Evolutionary conservation across 53 echinoderm and acorn worm species (phyloP).

Genomic region (Luidia sarsii): DNA sequence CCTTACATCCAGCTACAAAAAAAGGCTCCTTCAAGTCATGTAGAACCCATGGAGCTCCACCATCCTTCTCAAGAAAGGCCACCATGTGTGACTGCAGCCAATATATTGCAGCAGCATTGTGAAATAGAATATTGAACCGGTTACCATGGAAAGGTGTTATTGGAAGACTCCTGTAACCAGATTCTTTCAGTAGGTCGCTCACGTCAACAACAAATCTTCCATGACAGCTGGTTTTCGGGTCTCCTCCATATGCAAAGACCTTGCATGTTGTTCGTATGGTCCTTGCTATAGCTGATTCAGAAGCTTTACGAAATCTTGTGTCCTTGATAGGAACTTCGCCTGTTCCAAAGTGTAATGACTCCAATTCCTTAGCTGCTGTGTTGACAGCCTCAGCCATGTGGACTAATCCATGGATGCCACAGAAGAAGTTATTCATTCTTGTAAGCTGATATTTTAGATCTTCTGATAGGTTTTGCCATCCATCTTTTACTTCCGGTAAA

Average conservation of each 20-base stretch:
- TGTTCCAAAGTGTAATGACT: slow-evolving; percentile 41
- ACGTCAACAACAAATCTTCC: slow-evolving; percentile 35
- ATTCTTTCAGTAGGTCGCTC: slow-evolving; percentile 15
- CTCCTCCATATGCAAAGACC: slow-evolving; percentile 60
- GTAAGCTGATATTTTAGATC: slow-evolving; percentile 36
- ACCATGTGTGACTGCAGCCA: slow-evolving; percentile 47
- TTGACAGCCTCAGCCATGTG: slow-evolving; percentile 60
- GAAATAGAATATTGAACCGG: slow-evolving; percentile 61
- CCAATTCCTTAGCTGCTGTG: slow-evolving; percentile 40
- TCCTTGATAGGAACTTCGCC: slow-evolving; percentile 51
- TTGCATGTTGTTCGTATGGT: slow-evolving; percentile 61
- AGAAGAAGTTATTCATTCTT: slow-evolving; percentile 60
- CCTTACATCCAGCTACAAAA: slow-evolving; percentile 59
- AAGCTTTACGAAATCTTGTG: slow-evolving; percentile 34
- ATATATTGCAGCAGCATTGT: slow-evolving; percentile 57
- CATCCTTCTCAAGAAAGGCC: slow-evolving; percentile 53
- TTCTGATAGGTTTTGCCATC: slow-evolving; percentile 17
- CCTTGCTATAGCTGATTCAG: slow-evolving; percentile 40
- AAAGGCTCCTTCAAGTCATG: slow-evolving; percentile 54
- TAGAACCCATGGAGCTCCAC: slow-evolving; percentile 42
- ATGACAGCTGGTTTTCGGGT: slow-evolving; percentile 55
- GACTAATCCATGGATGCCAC: slow-evolving; percentile 58
- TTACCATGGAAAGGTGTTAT: slow-evolving; percentile 58
- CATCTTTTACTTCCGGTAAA: not conserved
- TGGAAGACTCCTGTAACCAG: slow-evolving; percentile 49